These are phyloP conservation scores for Sweltsa coloradensis DNA, from an alignment of 1,140 invertebrate genomes.

Conservation along the genomic window DNA sequence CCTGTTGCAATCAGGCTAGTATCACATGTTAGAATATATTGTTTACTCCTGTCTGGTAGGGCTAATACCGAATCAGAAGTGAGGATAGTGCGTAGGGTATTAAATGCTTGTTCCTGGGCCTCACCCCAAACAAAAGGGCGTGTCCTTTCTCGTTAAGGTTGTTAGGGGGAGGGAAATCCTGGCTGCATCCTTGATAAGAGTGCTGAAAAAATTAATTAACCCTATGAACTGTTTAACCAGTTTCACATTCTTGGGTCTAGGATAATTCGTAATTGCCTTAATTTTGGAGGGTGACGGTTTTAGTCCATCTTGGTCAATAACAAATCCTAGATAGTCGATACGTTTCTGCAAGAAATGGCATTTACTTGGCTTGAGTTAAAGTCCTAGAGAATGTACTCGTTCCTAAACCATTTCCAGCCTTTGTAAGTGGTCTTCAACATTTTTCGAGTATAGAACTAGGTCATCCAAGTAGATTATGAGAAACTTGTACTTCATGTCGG, in stretches of 20 bases:
- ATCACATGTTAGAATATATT: slow-evolving; percentile 19
- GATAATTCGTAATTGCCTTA: slow-evolving; percentile 23
- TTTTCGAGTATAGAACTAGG: background rate
- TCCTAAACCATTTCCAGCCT: background rate
- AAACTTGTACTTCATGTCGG: no score
- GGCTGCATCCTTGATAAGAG: slow-evolving; percentile 25
- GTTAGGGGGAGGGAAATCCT: slow-evolving; percentile 23
- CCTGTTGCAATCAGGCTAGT: slow-evolving; percentile 20
- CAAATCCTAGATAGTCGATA: slow-evolving; percentile 26
- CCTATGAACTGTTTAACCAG: slow-evolving; percentile 27
- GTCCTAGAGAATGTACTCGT: background rate
- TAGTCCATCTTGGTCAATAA: slow-evolving; percentile 26
- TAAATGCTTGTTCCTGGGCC: slow-evolving; percentile 10
- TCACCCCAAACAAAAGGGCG: slow-evolving; percentile 12
- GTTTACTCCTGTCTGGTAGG: slow-evolving; percentile 13
- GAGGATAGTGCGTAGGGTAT: slow-evolving; percentile 11
- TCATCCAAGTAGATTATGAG: no score
- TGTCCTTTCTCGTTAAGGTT: slow-evolving; percentile 17
- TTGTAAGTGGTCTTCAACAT: background rate
- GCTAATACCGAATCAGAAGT: slow-evolving; percentile 13
- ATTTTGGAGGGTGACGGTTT: slow-evolving; percentile 25
- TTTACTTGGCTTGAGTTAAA: slow-evolving; percentile 13
- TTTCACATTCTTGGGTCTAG: slow-evolving; percentile 19
- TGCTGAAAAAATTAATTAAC: slow-evolving; percentile 25
- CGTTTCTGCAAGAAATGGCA: slow-evolving; percentile 20